phyloP scores from a whole-genome alignment of 2,113 vertebrate species.

The Alosa alosa region DNA sequence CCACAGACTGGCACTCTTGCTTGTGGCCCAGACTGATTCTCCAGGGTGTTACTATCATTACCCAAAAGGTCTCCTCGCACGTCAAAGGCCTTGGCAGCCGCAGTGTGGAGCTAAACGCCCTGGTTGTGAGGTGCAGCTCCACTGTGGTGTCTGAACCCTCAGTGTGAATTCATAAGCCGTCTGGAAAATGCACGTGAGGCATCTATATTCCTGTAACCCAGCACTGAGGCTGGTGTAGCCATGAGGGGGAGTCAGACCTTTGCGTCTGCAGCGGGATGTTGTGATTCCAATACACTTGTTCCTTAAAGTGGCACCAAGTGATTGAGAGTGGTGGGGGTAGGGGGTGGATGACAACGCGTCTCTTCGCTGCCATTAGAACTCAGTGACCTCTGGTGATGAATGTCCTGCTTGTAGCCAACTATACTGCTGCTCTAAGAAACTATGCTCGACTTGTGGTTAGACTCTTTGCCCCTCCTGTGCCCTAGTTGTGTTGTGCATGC shows the following conservation, averaged over 20 bases:
- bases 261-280: not conserved
- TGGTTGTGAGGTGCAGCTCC: not conserved
- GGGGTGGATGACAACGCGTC: not conserved
- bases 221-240: not conserved
- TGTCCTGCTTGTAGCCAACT: not conserved
- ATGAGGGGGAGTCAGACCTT: not conserved
- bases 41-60: constrained; percentile 7
- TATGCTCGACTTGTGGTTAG: not conserved
- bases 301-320: not conserved
- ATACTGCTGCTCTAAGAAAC: not conserved
- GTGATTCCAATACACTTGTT: constrained; percentile 17
- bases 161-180: constrained; percentile 11
- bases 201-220: not conserved
- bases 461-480: not conserved
- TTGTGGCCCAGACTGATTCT: not conserved
- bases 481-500: not conserved
- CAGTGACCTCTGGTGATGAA: not conserved
- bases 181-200: not conserved
- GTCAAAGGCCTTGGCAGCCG: not conserved
- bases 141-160: not conserved
- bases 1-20: not conserved
- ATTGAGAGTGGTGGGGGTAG: not conserved
- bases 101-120: not conserved
- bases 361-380: not conserved
- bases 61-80: constrained; percentile 6